phyloP scores from a whole-genome alignment of 1,140 invertebrate species.

The Heliconius eleuchia region DNA sequence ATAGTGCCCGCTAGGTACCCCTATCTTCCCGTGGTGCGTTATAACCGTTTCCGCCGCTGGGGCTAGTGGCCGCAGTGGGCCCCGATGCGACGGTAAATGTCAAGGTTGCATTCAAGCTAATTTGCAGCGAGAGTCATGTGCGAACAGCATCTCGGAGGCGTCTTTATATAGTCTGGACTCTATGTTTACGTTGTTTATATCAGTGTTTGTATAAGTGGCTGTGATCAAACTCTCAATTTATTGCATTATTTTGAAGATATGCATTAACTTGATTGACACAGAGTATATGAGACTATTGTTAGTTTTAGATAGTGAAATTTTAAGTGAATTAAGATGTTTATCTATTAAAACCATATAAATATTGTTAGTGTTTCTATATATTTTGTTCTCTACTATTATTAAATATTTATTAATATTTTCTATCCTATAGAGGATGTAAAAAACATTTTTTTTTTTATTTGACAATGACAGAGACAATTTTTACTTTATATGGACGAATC shows the following conservation, averaged over 20 bases:
- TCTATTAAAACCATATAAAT: constrained; percentile 30
- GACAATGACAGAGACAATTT: constrained; percentile 34
- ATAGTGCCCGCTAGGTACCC: constrained; percentile 75
- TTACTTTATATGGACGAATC: constrained; percentile 31
- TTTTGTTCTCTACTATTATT: constrained; percentile 25
- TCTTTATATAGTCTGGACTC: constrained; percentile 42
- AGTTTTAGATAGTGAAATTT: constrained; percentile 22
- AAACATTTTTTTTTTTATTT: constrained; percentile 18
- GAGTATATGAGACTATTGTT: constrained; percentile 30
- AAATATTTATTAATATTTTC: constrained; percentile 12
- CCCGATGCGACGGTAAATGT: constrained; percentile 60
- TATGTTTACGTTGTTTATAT: constrained; percentile 57
- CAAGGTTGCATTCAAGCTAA: constrained; percentile 67
- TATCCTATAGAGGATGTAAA: background rate
- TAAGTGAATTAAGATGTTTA: constrained; percentile 19
- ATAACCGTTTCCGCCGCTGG: constrained; percentile 71
- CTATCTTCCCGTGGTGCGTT: constrained; percentile 65
- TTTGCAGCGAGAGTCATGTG: constrained; percentile 44
- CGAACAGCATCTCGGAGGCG: constrained; percentile 52
- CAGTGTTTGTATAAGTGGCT: constrained; percentile 56
- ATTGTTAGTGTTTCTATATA: background rate
- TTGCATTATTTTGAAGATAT: constrained; percentile 49
- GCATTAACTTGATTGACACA: constrained; percentile 54
- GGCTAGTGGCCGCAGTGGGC: constrained; percentile 60
- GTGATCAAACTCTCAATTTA: constrained; percentile 66